A percentile compares a stretch with the other conserved stretches of the same genome.
phyloP scores from a whole-genome alignment of 2,888 invertebrate species.

The Drosophila barbarae region DNA sequence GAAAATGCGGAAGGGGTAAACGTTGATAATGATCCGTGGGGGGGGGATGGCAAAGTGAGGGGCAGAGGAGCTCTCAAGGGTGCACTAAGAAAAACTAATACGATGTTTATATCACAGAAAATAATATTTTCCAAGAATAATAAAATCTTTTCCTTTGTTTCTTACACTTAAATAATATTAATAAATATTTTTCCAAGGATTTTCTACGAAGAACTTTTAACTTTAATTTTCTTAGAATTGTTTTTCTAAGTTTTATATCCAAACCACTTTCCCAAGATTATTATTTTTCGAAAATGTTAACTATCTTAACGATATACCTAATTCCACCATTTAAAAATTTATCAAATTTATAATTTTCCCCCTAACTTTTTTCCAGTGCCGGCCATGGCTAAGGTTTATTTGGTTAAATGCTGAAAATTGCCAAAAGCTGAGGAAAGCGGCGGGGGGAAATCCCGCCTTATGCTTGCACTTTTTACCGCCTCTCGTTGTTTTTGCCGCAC shows the following conservation, averaged over 20 bases:
- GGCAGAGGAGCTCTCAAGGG: constrained; percentile 3
- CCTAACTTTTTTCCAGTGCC: constrained; percentile 6
- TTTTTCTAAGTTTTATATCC: too few species aligned
- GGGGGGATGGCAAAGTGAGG: not conserved
- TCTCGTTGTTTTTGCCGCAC: constrained; percentile 34
- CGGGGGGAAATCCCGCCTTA: constrained; percentile 22
- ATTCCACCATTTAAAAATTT: too few species aligned
- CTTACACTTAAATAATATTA: not conserved
- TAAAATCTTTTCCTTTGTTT: too few species aligned
- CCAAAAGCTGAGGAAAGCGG: constrained; percentile 53
- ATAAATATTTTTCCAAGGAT: not conserved
- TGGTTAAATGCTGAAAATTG: constrained; percentile 73
- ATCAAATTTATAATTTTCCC: not conserved
- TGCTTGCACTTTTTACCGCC: constrained; percentile 41
- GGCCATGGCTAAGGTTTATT: constrained; percentile 53
- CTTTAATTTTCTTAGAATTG: not conserved
- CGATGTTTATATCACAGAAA: not conserved
- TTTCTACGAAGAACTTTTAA: not conserved
- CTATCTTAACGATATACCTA: too few species aligned
- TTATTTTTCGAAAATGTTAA: too few species aligned
- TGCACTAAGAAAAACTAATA: not conserved
- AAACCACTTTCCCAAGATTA: too few species aligned
- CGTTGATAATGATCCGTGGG: constrained; percentile 40
- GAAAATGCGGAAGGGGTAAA: constrained; percentile 23
- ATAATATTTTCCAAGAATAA: too few species aligned